A percentile compares a stretch with the other conserved stretches of the same genome.
Conservation (phyloP, 1,140 invertebrate species). For the Lordiphosa stackelbergi region DNA sequence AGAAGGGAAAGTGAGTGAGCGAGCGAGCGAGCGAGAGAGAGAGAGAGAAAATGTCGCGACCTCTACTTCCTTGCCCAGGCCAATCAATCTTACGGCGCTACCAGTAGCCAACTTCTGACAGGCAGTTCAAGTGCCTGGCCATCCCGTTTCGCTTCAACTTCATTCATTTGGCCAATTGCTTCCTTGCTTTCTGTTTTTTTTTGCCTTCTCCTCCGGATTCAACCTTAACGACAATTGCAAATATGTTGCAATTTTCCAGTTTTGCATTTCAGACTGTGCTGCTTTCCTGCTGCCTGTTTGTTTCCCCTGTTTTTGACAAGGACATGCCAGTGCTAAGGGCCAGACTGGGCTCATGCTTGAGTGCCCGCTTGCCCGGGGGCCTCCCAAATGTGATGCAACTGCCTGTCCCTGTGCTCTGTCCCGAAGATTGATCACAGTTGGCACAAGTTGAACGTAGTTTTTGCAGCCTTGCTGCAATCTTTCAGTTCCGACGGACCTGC, state of each 20-base stretch:
- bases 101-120: conserved; percentile 21
- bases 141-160: conserved; percentile 58
- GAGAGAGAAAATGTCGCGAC: conserved; percentile 24
- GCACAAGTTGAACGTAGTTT: conserved; percentile 51
- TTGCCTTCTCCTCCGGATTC: conserved; percentile 7
- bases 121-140: conserved; percentile 41
- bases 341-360: conserved; percentile 1
- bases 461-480: conserved; percentile 49
- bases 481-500: conserved; percentile 55
- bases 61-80: conserved; percentile 18
- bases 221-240: conserved; percentile 61
- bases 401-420: conserved; percentile 21
- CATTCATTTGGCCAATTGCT: conserved; percentile 66
- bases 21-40: conserved; percentile 14
- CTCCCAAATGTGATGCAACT: conserved; percentile 58
- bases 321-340: conserved; percentile 12
- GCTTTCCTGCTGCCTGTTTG: conserved; percentile 22
- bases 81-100: conserved; percentile 46
- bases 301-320: conserved; percentile 24
- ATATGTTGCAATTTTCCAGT: conserved; percentile 68
- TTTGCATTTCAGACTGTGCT: conserved; percentile 18
- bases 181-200: conserved; percentile 10
- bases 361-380: conserved; percentile 35
- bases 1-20: conserved; percentile 6
- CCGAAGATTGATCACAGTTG: conserved; percentile 71